phyloP scores from a whole-genome alignment of 1,140 invertebrate genomes.

The Brachionus rubens region DNA sequence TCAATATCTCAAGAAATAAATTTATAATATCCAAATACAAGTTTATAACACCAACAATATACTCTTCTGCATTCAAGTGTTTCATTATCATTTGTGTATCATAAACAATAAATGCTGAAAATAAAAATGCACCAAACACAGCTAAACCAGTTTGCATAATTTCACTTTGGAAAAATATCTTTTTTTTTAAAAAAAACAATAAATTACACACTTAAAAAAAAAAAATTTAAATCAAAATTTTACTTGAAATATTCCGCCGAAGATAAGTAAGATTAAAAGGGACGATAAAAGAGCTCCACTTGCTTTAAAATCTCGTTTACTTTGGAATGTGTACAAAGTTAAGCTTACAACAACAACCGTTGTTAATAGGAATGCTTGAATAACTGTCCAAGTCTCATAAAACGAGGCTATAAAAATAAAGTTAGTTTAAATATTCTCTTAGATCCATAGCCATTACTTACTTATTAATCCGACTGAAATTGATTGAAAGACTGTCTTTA shows the following conservation, averaged over 20 bases:
- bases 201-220: background rate
- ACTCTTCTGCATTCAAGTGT: conserved; percentile 72
- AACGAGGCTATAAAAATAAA: conserved; percentile 65
- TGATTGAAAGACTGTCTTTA: conserved; percentile 37
- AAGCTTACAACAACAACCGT: conserved; percentile 69
- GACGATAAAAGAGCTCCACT: conserved; percentile 72
- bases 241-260: conserved; percentile 67
- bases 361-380: conserved; percentile 74
- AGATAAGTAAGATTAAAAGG: conserved; percentile 68
- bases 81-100: conserved; percentile 69
- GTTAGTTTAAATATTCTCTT: conserved; percentile 39
- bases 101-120: conserved; percentile 70
- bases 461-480: conserved; percentile 38
- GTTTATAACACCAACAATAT: conserved; percentile 74
- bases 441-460: background rate
- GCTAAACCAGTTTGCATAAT: conserved; percentile 69
- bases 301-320: conserved; percentile 74
- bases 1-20: conserved; percentile 77
- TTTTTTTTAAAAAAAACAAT: background rate
- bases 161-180: conserved; percentile 70
- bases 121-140: conserved; percentile 71
- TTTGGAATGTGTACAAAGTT: conserved; percentile 75
- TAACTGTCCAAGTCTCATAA: conserved; percentile 69
- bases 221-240: too few species aligned
- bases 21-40: conserved; percentile 83